Evolutionary conservation across 2,113 vertebrate genomes (phyloP).

Genomic region (Herpailurus yagouaroundi): DNA sequence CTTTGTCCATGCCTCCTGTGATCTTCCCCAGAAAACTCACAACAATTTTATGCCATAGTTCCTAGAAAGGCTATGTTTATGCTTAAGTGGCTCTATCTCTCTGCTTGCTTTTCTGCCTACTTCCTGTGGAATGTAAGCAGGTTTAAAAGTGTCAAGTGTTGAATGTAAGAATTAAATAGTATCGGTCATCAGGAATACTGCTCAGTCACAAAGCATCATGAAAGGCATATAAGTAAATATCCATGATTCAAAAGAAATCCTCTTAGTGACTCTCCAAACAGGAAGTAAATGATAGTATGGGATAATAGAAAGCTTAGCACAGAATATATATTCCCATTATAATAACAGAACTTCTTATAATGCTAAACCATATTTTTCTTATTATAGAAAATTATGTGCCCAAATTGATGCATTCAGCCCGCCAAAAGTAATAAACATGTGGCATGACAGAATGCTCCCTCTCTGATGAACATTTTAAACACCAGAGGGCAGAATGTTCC

Average conservation of each 20-base stretch:
- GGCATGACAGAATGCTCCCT: background rate
- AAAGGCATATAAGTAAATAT: slow-evolving; percentile 45
- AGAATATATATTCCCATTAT: background rate
- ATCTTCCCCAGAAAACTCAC: slow-evolving; percentile 22
- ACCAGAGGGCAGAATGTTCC: slow-evolving; percentile 46
- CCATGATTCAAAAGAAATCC: slow-evolving; percentile 42
- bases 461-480: slow-evolving; percentile 37
- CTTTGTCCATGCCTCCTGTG: background rate
- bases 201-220: slow-evolving; percentile 11
- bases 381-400: background rate
- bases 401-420: background rate
- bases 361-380: slow-evolving; percentile 19
- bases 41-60: background rate
- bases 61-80: slow-evolving; percentile 42
- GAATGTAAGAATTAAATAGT: background rate
- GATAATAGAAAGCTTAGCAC: background rate
- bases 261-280: slow-evolving; percentile 25
- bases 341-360: slow-evolving; percentile 16
- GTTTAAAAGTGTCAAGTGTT: slow-evolving; percentile 5
- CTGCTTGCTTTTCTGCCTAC: background rate
- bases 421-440: background rate
- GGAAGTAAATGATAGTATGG: slow-evolving; percentile 22
- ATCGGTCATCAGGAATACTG: background rate
- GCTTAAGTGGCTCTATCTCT: background rate
- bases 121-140: background rate